These are phyloP conservation scores for Lochmaea capreae DNA, from an alignment of 2,888 invertebrate genomes.

Conservation along the genomic window DNA sequence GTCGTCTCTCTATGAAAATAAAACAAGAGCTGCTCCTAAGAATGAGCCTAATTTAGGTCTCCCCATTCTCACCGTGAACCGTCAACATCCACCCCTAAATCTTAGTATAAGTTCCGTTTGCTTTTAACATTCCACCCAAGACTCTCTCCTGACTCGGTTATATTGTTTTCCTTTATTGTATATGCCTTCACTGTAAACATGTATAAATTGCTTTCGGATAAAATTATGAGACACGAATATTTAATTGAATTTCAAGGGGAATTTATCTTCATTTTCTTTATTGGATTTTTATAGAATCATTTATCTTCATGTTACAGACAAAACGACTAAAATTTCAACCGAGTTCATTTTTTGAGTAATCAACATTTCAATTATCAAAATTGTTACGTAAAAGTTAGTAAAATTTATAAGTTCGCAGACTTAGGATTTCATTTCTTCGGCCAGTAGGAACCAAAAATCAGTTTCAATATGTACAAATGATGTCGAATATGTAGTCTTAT, in stretches of 20 bases:
- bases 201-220: slow-evolving; percentile 46
- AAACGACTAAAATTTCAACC: slow-evolving; percentile 34
- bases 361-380: too few species aligned
- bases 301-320: slow-evolving; percentile 34
- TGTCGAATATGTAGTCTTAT: too few species aligned
- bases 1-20: slow-evolving; percentile 42
- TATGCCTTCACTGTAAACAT: slow-evolving; percentile 48
- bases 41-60: slow-evolving; percentile 51
- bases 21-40: slow-evolving; percentile 44
- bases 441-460: too few species aligned
- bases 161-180: slow-evolving; percentile 51
- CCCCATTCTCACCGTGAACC: slow-evolving; percentile 46
- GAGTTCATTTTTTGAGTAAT: too few species aligned
- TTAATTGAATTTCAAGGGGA: slow-evolving; percentile 46
- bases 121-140: slow-evolving; percentile 49
- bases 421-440: too few species aligned
- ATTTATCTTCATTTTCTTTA: slow-evolving; percentile 42
- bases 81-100: slow-evolving; percentile 50
- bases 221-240: slow-evolving; percentile 47
- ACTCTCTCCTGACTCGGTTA: slow-evolving; percentile 43
- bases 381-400: too few species aligned
- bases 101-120: slow-evolving; percentile 46
- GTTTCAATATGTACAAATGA: too few species aligned
- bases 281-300: slow-evolving; percentile 41
- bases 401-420: too few species aligned